These are phyloP conservation scores for Linepithema humile DNA, from an alignment of 1,140 invertebrate genomes.

Conservation along the genomic window DNA sequence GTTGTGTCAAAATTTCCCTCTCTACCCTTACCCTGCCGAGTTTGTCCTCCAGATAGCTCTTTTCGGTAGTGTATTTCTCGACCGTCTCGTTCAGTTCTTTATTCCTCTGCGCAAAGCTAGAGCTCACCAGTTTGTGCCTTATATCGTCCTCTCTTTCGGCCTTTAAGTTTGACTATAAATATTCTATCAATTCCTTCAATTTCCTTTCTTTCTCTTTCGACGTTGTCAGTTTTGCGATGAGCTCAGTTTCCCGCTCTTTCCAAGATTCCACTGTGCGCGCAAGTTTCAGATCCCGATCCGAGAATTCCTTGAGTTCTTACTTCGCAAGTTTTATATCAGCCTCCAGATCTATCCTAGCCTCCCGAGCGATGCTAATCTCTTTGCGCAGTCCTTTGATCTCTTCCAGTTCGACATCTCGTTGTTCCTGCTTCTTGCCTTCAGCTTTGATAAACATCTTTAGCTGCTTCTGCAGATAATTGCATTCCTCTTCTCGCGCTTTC, in stretches of 20 bases:
- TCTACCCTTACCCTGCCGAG: conserved; percentile 67
- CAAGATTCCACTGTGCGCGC: conserved; percentile 58
- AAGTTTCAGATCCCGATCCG: conserved; percentile 70
- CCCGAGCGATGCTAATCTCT: conserved; percentile 79
- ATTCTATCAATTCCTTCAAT: conserved; percentile 67
- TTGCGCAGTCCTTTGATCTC: conserved; percentile 83
- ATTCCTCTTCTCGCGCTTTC: conserved; percentile 84
- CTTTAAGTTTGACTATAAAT: conserved; percentile 67
- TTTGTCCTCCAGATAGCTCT: conserved; percentile 77
- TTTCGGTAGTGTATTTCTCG: conserved; percentile 84
- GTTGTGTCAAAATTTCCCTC: conserved; percentile 60
- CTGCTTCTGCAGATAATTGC: conserved; percentile 84
- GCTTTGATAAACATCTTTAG: conserved; percentile 76
- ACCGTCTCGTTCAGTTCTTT: conserved; percentile 69
- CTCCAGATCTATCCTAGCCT: conserved; percentile 83
- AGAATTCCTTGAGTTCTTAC: conserved; percentile 67
- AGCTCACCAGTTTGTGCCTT: conserved; percentile 61
- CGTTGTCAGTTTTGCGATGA: conserved; percentile 62
- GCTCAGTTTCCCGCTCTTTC: conserved; percentile 66
- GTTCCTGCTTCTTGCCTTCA: conserved; percentile 77
- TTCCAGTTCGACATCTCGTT: conserved; percentile 77
- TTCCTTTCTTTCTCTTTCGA: conserved; percentile 72
- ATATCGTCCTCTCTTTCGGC: conserved; percentile 77
- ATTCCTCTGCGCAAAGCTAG: conserved; percentile 84
- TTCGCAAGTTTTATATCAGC: conserved; percentile 82